phyloP scores from a whole-genome alignment of 2,797 vertebrate species.

The Pygocentrus nattereri region DNA sequence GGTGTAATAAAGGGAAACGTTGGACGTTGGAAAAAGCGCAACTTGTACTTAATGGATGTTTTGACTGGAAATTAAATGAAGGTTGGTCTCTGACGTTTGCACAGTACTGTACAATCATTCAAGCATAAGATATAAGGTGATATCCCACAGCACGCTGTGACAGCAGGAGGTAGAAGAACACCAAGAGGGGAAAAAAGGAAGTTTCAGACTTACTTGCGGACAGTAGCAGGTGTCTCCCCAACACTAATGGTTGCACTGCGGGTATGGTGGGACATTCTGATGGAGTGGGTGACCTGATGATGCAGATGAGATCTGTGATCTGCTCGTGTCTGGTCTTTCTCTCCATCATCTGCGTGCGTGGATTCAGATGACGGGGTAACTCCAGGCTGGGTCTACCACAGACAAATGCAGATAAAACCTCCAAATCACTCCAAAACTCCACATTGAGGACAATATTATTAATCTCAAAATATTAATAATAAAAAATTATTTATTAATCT shows the following conservation, averaged over 20 bases:
- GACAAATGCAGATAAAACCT: slow-evolving; percentile 11
- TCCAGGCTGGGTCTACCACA: slow-evolving; percentile 62
- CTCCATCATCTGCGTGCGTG: background rate
- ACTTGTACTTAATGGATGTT: no score
- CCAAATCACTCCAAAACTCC: background rate
- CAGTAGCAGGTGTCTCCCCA: slow-evolving; percentile 86
- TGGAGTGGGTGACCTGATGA: slow-evolving; percentile 82
- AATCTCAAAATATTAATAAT: no score
- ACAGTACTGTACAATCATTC: no score
- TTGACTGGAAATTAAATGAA: no score
- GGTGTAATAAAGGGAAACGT: no score
- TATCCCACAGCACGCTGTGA: background rate
- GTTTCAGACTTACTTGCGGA: slow-evolving; percentile 81
- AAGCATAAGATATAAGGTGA: background rate
- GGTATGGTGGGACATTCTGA: slow-evolving; percentile 72
- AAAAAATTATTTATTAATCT: no score
- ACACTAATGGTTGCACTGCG: slow-evolving; percentile 81
- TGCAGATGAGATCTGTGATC: slow-evolving; percentile 54
- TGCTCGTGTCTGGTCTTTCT: background rate
- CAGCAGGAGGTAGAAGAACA: background rate
- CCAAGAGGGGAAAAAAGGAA: background rate
- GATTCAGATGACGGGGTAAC: slow-evolving; percentile 47
- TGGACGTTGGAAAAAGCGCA: no score
- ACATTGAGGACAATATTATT: no score
- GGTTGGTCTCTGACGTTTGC: no score